phyloP scores from a whole-genome alignment of 2,113 vertebrate species.

The Nannobrachium achirus region DNA sequence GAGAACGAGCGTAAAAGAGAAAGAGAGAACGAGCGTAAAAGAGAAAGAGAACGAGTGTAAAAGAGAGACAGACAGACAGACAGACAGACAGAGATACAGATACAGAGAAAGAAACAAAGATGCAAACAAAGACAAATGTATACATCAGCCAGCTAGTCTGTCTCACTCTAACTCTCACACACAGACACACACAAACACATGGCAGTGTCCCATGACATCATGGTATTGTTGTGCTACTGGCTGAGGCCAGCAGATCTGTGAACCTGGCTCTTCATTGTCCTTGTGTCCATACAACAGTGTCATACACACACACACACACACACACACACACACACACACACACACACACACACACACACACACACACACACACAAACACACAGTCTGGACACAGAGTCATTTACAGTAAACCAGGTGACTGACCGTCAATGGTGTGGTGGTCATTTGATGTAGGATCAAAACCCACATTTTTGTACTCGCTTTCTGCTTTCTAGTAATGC shows the following conservation, averaged over 20 bases:
- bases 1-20: neutral
- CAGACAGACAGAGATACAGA: constrained; percentile 24
- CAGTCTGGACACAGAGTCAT: too few relatives aligned
- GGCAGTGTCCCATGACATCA: neutral
- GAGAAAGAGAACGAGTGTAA: neutral
- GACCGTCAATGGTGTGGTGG: too few relatives aligned
- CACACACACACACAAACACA: neutral
- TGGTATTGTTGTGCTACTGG: constrained; percentile 44
- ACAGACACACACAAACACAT: neutral
- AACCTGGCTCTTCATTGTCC: constrained; percentile 20
- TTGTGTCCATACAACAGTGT: constrained; percentile 2
- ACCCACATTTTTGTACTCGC: too few relatives aligned
- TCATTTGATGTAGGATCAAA: too few relatives aligned
- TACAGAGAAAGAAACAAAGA: constrained; percentile 42
- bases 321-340: neutral
- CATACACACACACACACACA: neutral
- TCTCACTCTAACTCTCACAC: constrained; percentile 1
- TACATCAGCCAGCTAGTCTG: constrained; percentile 16
- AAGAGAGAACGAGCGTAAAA: constrained; percentile 12
- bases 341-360: constrained; percentile 1
- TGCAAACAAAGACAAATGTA: constrained; percentile 51
- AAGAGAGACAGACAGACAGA: constrained; percentile 22
- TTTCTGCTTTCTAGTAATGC: too few relatives aligned
- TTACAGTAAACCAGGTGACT: too few relatives aligned
- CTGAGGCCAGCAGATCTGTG: constrained; percentile 59